A percentile compares a stretch with the other conserved stretches of the same genome.
Conservation (phyloP, 2,888 invertebrate species). For the Drosophila eohydei region DNA sequence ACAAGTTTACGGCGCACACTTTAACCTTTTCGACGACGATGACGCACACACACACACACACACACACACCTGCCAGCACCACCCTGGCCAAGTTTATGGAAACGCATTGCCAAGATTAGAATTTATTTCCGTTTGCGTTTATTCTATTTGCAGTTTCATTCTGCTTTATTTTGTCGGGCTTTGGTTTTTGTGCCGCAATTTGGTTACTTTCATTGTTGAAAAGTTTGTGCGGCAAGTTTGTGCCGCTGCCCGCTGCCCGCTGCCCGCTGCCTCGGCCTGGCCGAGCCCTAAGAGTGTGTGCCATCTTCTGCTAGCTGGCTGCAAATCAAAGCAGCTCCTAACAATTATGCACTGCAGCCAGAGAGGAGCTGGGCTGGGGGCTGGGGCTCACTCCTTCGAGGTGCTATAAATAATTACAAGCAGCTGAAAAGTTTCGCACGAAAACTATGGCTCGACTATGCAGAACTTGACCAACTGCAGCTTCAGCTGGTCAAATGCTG, state of each 20-base stretch:
- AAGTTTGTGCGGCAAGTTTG: slow-evolving; percentile 46
- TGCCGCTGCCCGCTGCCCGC: too few species aligned
- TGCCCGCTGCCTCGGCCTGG: neutral
- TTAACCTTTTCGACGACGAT: slow-evolving; percentile 66
- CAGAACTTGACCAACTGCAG: slow-evolving; percentile 43
- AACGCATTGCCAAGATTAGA: slow-evolving; percentile 55
- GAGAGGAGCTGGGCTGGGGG: neutral
- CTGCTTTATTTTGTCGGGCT: neutral
- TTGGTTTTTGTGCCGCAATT: slow-evolving; percentile 36
- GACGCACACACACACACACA: slow-evolving; percentile 28
- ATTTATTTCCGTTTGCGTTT: slow-evolving; percentile 51
- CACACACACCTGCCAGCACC: too few species aligned
- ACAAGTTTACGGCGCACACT: slow-evolving; percentile 65
- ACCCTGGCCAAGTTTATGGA: slow-evolving; percentile 12
- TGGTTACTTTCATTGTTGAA: slow-evolving; percentile 37
- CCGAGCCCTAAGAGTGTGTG: neutral
- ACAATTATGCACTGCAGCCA: slow-evolving; percentile 43
- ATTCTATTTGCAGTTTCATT: slow-evolving; percentile 3
- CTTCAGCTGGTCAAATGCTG: slow-evolving; percentile 50
- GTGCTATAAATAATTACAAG: slow-evolving; percentile 76
- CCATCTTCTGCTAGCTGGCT: neutral
- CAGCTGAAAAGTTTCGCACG: slow-evolving; percentile 62
- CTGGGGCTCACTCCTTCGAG: slow-evolving; percentile 43
- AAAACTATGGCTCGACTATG: slow-evolving; percentile 57
- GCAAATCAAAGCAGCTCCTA: slow-evolving; percentile 48